These are phyloP conservation scores for Chelonus formosanus DNA, from an alignment of 2,888 invertebrate species.

Conservation along the genomic window DNA sequence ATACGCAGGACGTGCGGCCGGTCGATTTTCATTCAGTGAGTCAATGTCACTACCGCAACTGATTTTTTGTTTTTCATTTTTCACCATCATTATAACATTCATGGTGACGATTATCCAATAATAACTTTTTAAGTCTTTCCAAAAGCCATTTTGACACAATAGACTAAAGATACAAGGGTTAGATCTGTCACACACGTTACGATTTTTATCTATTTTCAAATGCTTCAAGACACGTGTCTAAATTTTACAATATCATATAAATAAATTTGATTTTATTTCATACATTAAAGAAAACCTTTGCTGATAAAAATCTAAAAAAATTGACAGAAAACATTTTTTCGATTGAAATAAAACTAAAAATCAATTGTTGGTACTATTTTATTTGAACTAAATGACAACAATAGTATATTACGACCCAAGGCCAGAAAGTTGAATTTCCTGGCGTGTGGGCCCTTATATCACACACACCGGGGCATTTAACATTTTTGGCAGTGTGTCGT, in stretches of 20 bases:
- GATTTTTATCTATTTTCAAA: constrained; percentile 1
- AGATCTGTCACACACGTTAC: neutral
- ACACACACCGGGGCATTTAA: too few species aligned
- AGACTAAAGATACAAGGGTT: neutral
- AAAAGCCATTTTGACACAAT: neutral
- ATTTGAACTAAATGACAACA: too few species aligned
- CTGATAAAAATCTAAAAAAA: too few species aligned
- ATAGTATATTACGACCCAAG: too few species aligned
- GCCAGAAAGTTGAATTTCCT: too few species aligned
- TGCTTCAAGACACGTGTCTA: neutral
- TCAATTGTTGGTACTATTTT: too few species aligned
- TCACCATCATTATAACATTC: neutral
- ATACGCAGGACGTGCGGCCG: constrained; percentile 46
- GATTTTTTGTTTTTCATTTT: neutral
- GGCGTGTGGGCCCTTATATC: too few species aligned
- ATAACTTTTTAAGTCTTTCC: neutral
- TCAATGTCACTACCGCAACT: constrained; percentile 7
- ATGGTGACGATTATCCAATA: neutral
- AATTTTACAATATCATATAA: neutral
- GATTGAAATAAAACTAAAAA: too few species aligned
- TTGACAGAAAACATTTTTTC: too few species aligned
- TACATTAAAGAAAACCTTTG: too few species aligned
- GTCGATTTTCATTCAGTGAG: constrained; percentile 25
- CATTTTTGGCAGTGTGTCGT: too few species aligned
- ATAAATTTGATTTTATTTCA: too few species aligned